Evolutionary conservation across 2,797 vertebrate species (phyloP), one percentile per base, ranked within the genome.

Genomic region (Rhincodon typus): DNA sequence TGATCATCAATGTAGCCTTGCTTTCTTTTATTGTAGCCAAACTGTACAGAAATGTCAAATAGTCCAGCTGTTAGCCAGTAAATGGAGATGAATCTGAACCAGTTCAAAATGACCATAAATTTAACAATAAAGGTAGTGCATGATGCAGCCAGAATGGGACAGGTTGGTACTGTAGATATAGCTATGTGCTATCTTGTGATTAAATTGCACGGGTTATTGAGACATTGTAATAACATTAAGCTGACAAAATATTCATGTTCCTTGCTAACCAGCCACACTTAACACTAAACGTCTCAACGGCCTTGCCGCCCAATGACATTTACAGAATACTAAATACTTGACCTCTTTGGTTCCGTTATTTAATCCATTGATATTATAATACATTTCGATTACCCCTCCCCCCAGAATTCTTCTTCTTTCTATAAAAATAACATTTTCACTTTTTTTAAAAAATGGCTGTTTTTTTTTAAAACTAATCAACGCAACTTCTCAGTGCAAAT

Each of bases 321-420:
- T 98, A 98, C 97, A 98, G 46, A 93, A 93, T 66, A 97, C 97
- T 97, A 97, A 98, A 98, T 98, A 97, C 97, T 98, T 99, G 99
- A 98, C 99, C 98, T 99, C 99, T 99, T 99, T 99, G 99, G 99
- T 99, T 99, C 98, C 98, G 98, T 99, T 98, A 98, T 99, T 99
- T 99, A 99, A 99, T 99, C 99, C 98, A 98, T 99, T 98, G 98
- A 99, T 98, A 98, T 97, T 99, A 99, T 98, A 99, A 99, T 98
- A 99, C 98, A 99, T 98, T 98, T 97, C 98, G 98, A 99, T 95
- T 53, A 34, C 25, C 42, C 30, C 70, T 19, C 38, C 93, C 90
- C 94, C 70, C 98, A 98, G 98, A 98, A 98, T 98, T 98, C 97
- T 97, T 98, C 98, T 99, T 98, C 98, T 97, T 98, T 98, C 98